Evolutionary conservation across 2,113 vertebrate species (phyloP).

Genomic region (Oreochromis tanganicae): DNA sequence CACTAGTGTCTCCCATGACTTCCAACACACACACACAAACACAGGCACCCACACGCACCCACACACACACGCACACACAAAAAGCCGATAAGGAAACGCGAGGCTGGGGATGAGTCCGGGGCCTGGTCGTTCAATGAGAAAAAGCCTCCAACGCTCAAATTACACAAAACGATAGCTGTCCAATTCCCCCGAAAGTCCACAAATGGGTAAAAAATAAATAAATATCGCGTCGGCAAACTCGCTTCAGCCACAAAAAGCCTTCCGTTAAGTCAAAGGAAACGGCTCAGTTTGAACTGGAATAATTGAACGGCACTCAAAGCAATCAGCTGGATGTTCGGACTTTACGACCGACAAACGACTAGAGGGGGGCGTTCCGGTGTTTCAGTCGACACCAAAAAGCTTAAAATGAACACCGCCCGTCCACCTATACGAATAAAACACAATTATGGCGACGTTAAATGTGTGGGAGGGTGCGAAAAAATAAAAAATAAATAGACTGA

Average conservation of each 20-base stretch:
- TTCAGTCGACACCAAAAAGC: background rate
- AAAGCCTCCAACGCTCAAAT: background rate
- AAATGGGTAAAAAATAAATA: background rate
- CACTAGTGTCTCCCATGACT: conserved; percentile 88
- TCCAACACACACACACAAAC: conserved; percentile 26
- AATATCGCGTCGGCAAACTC: background rate
- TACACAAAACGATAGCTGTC: background rate
- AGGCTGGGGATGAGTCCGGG: conserved; percentile 65
- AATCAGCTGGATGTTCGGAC: conserved; percentile 82
- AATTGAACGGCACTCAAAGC: conserved; percentile 72
- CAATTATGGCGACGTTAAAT: background rate
- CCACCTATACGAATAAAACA: background rate
- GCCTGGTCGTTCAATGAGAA: conserved; percentile 47
- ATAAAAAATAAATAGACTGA: background rate
- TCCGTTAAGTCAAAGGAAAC: background rate
- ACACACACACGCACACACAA: background rate
- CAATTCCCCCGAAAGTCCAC: background rate
- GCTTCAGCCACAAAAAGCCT: background rate
- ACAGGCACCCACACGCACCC: background rate
- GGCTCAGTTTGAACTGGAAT: conserved; percentile 25
- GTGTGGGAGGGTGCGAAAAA: background rate
- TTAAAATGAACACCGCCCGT: background rate
- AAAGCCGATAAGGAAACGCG: conserved; percentile 36
- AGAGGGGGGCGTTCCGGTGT: conserved; percentile 8
- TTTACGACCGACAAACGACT: conserved; percentile 55